Evolutionary conservation across 2,113 vertebrate genomes (phyloP).

Genomic region (Hiodon tergisus): DNA sequence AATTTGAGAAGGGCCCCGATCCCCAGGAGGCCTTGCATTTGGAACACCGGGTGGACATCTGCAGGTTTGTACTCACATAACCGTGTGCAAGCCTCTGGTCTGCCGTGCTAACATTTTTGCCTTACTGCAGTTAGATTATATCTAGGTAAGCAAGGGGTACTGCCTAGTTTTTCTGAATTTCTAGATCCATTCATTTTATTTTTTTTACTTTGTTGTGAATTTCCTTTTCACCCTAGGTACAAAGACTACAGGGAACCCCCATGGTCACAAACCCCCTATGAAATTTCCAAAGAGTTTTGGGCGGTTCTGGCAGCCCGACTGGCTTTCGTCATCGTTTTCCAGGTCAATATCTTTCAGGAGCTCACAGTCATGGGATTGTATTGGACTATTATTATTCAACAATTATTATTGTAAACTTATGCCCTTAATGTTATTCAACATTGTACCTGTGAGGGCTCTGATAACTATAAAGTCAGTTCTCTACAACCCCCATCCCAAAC

Average conservation of each 20-base stretch:
- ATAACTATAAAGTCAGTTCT: too few relatives aligned
- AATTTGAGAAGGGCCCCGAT: slow-evolving; percentile 87
- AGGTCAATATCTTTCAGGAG: slow-evolving; percentile 64
- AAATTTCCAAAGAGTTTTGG: slow-evolving; percentile 95
- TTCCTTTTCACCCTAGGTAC: slow-evolving; percentile 65
- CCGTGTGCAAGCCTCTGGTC: neutral
- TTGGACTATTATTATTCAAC: neutral
- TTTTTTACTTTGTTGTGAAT: neutral
- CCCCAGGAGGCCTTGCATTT: slow-evolving; percentile 72
- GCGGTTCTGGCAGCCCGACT: slow-evolving; percentile 86
- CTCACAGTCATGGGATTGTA: neutral
- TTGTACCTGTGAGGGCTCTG: too few relatives aligned
- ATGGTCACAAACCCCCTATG: slow-evolving; percentile 83
- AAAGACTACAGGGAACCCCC: slow-evolving; percentile 96
- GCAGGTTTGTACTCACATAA: slow-evolving; percentile 71
- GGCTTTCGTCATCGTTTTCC: slow-evolving; percentile 94
- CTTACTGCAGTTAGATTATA: neutral
- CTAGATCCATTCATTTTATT: neutral
- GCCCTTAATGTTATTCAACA: too few relatives aligned
- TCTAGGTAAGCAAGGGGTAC: neutral
- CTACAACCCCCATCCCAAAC: too few relatives aligned
- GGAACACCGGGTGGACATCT: slow-evolving; percentile 79
- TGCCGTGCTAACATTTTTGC: neutral
- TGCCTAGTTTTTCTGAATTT: neutral
- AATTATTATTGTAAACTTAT: too few relatives aligned